A percentile compares a stretch with the other conserved stretches of the same genome.
These are phyloP conservation scores for Epinotia nisella DNA, from an alignment of 2,888 invertebrate genomes.

Conservation along the genomic window DNA sequence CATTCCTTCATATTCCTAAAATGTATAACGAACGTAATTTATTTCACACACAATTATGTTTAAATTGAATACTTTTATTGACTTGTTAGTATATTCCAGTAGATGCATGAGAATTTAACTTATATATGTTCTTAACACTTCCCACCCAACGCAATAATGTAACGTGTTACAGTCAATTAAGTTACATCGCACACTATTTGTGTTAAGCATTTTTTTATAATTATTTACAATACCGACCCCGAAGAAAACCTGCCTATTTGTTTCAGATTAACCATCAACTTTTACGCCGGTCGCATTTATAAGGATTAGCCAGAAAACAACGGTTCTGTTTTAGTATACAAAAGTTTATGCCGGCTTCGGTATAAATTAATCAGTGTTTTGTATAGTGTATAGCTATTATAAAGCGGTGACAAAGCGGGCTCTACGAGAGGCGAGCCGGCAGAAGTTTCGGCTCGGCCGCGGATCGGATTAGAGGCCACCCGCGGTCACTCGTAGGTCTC, in stretches of 20 bases:
- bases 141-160: not conserved
- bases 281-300: slow-evolving; percentile 64
- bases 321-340: slow-evolving; percentile 73
- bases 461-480: slow-evolving; percentile 78
- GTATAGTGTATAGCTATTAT: slow-evolving; percentile 72
- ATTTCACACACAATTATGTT: too few species aligned
- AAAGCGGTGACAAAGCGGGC: slow-evolving; percentile 61
- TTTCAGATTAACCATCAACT: slow-evolving; percentile 74
- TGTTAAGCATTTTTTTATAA: not conserved
- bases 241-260: slow-evolving; percentile 63
- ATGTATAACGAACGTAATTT: too few species aligned
- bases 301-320: slow-evolving; percentile 72
- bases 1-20: too few species aligned
- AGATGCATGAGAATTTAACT: too few species aligned
- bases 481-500: slow-evolving; percentile 79
- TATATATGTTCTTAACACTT: too few species aligned
- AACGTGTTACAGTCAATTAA: not conserved
- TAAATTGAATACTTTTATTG: too few species aligned
- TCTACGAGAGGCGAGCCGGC: slow-evolving; percentile 53
- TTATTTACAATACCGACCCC: slow-evolving; percentile 43
- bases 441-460: slow-evolving; percentile 73
- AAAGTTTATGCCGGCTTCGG: slow-evolving; percentile 77
- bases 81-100: too few species aligned
- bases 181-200: not conserved
- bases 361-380: slow-evolving; percentile 80